Evolutionary conservation across 2,797 vertebrate genomes (phyloP), one percentile per base, ranked within the genome.

Genomic region (Gymnodraco acuticeps): DNA sequence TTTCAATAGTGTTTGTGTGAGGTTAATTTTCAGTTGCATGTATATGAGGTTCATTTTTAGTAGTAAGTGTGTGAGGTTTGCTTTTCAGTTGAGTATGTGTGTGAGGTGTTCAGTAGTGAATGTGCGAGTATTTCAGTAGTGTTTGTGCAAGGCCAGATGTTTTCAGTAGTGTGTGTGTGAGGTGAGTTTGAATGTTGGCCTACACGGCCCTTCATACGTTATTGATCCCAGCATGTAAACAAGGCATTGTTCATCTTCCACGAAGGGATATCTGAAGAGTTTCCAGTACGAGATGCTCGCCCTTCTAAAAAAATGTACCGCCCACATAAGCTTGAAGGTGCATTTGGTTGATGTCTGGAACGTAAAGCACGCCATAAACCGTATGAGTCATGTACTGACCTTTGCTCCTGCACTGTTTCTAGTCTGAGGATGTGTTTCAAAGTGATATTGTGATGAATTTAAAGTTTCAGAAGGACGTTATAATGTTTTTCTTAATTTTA

Each of bases 281-380:
- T 71, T 72, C 50, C 16, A 59, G 45, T 20, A 27, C 69, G 3
- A 42, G 60, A 77, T 43, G 64, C 56, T 41, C 13, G 43, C 52
- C 75, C 70, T 78, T 59, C 41, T 63, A 80, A 76, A 70, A 70
- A 80, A 75, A 19, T 15, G 3, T 27, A 72, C 72, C 61, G 17
- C 88, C 88, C 78, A 87, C 88, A 62, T 45, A 13, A 75, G 54
- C 72, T 82, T 9, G 38, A 78, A 80, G 78, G 81, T 85, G 42
- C 20, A 15, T 17, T 11, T 0, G 54, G 52, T 47, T 52, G 61
- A 70, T 76, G 78, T 58, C 64, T 17, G 45, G 62, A 70, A 69
- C 7, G 27, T 52, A 76, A 70, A 74, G 80, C 50, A 1, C 50
- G 42, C 58, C 13, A 4, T 64, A 77, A 71, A 77, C 16, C 45